These are phyloP conservation scores for Pyrocephalus nanus DNA, from an alignment of 2,797 vertebrate species.

Conservation along the genomic window DNA sequence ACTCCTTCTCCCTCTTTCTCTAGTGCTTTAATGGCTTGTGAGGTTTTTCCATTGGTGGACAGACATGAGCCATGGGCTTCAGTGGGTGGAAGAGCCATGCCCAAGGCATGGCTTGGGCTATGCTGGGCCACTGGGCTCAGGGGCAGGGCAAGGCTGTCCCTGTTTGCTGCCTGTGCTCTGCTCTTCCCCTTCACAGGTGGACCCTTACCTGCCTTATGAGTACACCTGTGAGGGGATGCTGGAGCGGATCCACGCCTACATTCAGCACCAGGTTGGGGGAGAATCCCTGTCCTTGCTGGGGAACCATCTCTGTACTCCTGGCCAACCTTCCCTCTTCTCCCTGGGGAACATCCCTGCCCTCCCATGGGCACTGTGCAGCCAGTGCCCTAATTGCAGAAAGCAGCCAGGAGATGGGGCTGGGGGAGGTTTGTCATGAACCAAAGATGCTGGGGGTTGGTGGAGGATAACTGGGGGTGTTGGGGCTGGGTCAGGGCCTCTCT, in stretches of 20 bases:
- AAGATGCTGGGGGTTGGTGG: not conserved
- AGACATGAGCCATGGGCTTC: rapidly evolving
- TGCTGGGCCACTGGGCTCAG: rapidly evolving
- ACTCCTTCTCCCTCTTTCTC: not conserved
- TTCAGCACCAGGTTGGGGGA: conserved; percentile 89
- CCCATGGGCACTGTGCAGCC: not conserved
- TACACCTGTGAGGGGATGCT: conserved; percentile 95
- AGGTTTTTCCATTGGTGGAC: not conserved
- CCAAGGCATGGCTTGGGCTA: not conserved
- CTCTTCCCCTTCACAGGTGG: conserved; percentile 78
- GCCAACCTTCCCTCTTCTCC: not conserved
- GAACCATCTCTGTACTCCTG: not conserved
- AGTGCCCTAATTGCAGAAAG: not conserved
- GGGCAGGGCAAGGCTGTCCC: not conserved
- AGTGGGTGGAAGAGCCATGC: not conserved
- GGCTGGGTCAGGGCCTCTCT: not conserved
- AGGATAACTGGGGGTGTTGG: not conserved
- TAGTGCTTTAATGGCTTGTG: not conserved
- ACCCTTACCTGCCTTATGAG: conserved; percentile 93
- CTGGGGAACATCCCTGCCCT: not conserved
- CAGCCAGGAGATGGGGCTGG: not conserved
- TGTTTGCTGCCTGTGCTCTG: not conserved
- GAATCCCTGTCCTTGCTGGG: not conserved
- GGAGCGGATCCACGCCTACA: conserved; percentile 91
- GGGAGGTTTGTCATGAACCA: not conserved